Evolutionary conservation across 2,113 vertebrate genomes (phyloP).

Genomic region (Megaceryle maxima): DNA sequence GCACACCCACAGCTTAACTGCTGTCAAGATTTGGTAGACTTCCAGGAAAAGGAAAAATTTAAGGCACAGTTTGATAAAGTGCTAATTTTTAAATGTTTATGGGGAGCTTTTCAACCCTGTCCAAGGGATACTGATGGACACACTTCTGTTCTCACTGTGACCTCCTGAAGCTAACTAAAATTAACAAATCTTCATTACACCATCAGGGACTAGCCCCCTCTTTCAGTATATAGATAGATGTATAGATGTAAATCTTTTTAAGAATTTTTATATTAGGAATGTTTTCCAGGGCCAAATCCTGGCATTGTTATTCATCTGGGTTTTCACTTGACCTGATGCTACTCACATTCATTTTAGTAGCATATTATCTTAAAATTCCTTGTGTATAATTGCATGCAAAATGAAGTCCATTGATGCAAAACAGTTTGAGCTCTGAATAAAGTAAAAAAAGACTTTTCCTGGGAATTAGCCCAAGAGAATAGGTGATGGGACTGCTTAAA

Average conservation of each 20-base stretch:
- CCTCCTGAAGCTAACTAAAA: constrained; percentile 55
- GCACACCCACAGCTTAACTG: constrained; percentile 57
- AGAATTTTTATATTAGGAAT: not conserved
- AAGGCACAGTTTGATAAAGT: constrained; percentile 64
- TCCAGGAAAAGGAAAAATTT: constrained; percentile 55
- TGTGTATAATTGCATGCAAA: not conserved
- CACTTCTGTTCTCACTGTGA: constrained; percentile 57
- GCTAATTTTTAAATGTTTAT: constrained; percentile 60
- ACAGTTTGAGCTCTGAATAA: not conserved
- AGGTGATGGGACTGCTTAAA: constrained; percentile 25
- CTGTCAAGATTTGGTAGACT: constrained; percentile 64
- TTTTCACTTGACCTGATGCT: not conserved
- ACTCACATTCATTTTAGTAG: not conserved
- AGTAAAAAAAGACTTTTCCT: not conserved
- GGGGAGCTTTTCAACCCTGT: constrained; percentile 45
- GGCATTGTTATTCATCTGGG: not conserved
- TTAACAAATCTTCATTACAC: constrained; percentile 44
- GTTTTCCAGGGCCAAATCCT: not conserved
- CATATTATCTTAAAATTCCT: not conserved
- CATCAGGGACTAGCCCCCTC: not conserved
- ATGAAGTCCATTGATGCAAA: not conserved
- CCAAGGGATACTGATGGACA: constrained; percentile 61
- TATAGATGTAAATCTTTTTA: not conserved
- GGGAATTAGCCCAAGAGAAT: not conserved
- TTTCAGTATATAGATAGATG: not conserved